Conservation (phyloP, 2,888 invertebrate genomes). For the Melanostoma mellinum region DNA sequence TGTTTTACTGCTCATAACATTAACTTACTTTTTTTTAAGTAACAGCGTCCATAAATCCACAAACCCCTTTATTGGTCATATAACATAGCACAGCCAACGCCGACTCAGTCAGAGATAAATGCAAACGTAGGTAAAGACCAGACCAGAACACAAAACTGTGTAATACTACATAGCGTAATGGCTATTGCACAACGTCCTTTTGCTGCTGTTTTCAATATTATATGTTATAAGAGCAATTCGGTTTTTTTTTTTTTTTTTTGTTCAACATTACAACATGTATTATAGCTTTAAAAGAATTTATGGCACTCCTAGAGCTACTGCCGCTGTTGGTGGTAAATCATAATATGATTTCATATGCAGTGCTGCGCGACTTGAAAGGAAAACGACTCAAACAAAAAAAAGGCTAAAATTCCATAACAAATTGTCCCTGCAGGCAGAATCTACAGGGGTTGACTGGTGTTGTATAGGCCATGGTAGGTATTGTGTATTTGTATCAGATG, state of each 20-base stretch:
- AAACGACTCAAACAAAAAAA: constrained; percentile 1
- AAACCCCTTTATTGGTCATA: constrained; percentile 54
- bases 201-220: constrained; percentile 5
- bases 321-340: constrained; percentile 60
- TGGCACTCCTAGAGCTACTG: constrained; percentile 55
- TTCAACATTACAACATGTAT: constrained; percentile 32
- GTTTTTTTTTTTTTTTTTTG: constrained; percentile 16
- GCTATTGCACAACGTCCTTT: constrained; percentile 44
- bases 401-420: constrained; percentile 33
- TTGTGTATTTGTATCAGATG: constrained; percentile 21
- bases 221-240: constrained; percentile 33
- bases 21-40: not conserved
- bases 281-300: constrained; percentile 61
- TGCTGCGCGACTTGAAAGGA: constrained; percentile 25
- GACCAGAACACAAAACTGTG: constrained; percentile 1
- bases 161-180: constrained; percentile 35
- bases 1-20: too few species aligned
- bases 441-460: not conserved
- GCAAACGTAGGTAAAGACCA: constrained; percentile 12
- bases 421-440: constrained; percentile 18
- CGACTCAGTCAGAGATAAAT: constrained; percentile 18
- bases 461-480: not conserved
- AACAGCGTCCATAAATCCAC: constrained; percentile 46
- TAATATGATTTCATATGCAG: constrained; percentile 65
- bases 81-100: constrained; percentile 15